Percentiles rank a stretch among this genome's conserved stretches.
phyloP scores from a whole-genome alignment of 2,888 invertebrate genomes.

The Erannis defoliaria region DNA sequence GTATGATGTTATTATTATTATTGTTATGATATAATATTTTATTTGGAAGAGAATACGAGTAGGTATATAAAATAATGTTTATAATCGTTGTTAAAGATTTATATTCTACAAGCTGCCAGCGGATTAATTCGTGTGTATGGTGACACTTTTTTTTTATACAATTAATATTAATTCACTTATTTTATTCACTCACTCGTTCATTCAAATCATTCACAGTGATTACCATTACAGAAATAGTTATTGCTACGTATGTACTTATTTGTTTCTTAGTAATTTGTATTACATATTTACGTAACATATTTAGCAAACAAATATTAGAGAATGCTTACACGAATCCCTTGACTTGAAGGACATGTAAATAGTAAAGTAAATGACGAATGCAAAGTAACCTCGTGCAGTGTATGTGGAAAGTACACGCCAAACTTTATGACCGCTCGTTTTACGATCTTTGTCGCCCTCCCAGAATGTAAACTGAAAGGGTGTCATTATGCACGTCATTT shows the following conservation, averaged over 20 bases:
- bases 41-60: neutral
- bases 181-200: too few relatives aligned
- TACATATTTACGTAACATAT: conserved; percentile 38
- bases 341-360: conserved; percentile 43
- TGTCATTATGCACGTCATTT: too few relatives aligned
- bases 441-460: too few relatives aligned
- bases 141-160: too few relatives aligned
- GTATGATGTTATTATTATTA: neutral
- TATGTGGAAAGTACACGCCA: neutral
- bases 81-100: too few relatives aligned
- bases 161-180: too few relatives aligned
- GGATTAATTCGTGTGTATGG: too few relatives aligned
- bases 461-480: too few relatives aligned
- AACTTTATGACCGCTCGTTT: neutral
- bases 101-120: too few relatives aligned
- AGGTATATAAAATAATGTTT: neutral
- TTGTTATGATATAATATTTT: neutral
- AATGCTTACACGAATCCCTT: conserved; percentile 35
- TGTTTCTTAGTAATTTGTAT: conserved; percentile 6
- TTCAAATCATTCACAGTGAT: neutral
- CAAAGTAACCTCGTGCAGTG: conserved; percentile 40
- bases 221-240: neutral
- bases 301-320: conserved; percentile 27
- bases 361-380: conserved; percentile 24
- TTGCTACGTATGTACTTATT: neutral